Evolutionary conservation across 2,113 vertebrate species (phyloP).

Genomic region (Acanthisitta chloris): DNA sequence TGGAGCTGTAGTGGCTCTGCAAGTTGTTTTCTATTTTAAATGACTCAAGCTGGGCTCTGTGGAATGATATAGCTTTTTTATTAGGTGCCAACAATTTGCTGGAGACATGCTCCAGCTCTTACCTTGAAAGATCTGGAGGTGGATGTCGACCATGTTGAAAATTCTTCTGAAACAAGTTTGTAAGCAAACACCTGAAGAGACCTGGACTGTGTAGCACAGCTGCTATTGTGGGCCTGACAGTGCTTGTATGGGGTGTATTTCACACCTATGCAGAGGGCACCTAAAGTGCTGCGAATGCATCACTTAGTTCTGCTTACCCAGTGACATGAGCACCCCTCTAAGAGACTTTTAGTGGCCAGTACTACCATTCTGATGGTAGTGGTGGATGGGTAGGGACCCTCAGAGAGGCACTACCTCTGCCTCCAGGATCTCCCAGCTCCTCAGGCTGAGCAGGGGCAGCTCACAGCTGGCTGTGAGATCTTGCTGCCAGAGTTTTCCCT

Average conservation of each 20-base stretch:
- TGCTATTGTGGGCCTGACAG: not conserved
- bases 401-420: not conserved
- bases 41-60: not conserved
- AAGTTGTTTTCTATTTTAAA: conserved; percentile 19
- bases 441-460: not conserved
- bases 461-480: not conserved
- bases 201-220: fast-evolving
- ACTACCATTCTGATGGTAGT: fast-evolving
- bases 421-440: not conserved
- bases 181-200: not conserved
- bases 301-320: not conserved
- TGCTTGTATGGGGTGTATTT: not conserved
- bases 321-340: not conserved
- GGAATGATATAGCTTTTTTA: not conserved
- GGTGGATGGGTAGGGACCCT: not conserved
- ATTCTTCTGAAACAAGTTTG: not conserved
- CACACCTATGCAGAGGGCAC: fast-evolving
- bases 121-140: not conserved
- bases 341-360: not conserved
- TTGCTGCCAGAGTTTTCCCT: not conserved
- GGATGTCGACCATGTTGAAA: not conserved
- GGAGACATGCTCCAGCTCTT: not conserved
- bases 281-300: fast-evolving
- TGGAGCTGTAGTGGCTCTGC: not conserved
- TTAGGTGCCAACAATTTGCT: not conserved